Conservation (phyloP, 1,140 invertebrate genomes). For the Plutomurus gul region DNA sequence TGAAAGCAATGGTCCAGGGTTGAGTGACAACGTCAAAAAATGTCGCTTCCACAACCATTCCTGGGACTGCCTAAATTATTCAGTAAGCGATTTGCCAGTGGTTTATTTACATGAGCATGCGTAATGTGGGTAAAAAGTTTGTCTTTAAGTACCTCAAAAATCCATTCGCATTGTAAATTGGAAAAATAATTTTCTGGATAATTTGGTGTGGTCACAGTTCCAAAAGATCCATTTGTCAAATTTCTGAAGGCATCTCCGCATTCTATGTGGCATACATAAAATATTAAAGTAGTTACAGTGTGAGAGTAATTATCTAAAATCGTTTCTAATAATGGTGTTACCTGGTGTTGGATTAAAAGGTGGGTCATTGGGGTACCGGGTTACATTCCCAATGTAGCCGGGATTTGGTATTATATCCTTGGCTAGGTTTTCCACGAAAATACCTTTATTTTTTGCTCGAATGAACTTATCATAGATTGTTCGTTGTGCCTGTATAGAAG, state of each 20-base stretch:
- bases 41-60: constrained; percentile 43
- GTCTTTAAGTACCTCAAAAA: constrained; percentile 45
- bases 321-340: background rate
- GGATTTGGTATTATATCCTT: constrained; percentile 7
- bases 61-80: constrained; percentile 37
- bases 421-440: background rate
- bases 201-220: constrained; percentile 44
- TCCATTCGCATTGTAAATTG: constrained; percentile 45
- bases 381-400: constrained; percentile 3
- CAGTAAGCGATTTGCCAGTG: no score
- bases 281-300: background rate
- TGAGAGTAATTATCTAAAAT: background rate
- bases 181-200: constrained; percentile 45
- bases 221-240: constrained; percentile 37
- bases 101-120: no score
- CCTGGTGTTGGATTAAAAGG: constrained; percentile 33
- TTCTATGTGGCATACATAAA: background rate
- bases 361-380: constrained; percentile 26
- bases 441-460: background rate
- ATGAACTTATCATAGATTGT: background rate
- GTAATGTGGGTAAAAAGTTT: no score
- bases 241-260: constrained; percentile 37
- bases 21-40: constrained; percentile 51
- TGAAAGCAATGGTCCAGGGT: constrained; percentile 42
- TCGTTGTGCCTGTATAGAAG: background rate